A percentile compares a stretch with the other conserved stretches of the same genome.
Conservation (phyloP, 2,888 invertebrate genomes). For the Pseudolycoriella hygida region DNA sequence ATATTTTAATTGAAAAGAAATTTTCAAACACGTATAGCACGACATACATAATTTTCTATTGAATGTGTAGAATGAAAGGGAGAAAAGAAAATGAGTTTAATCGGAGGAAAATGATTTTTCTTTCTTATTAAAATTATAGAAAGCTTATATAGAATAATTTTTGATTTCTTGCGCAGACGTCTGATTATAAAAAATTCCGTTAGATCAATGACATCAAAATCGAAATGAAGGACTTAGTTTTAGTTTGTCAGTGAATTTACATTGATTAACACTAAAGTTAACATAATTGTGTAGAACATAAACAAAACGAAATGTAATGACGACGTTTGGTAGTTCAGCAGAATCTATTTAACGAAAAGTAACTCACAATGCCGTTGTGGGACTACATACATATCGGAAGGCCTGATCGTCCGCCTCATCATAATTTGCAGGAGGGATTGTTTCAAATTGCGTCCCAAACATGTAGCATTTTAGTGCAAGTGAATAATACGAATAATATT, state of each 20-base stretch:
- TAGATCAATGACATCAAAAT: constrained; percentile 3
- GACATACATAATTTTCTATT: too few species aligned
- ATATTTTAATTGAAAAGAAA: too few species aligned
- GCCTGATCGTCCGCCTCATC: constrained; percentile 31
- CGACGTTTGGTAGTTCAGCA: too few species aligned
- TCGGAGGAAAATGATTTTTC: too few species aligned
- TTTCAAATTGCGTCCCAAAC: constrained; percentile 66
- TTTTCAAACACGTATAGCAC: too few species aligned
- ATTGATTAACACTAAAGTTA: background rate
- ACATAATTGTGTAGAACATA: too few species aligned
- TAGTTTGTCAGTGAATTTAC: background rate
- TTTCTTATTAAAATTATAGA: too few species aligned
- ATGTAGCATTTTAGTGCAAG: constrained; percentile 58
- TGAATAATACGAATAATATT: constrained; percentile 57
- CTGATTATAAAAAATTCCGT: constrained; percentile 1
- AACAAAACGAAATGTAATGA: too few species aligned
- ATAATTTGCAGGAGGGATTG: constrained; percentile 54
- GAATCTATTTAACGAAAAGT: too few species aligned
- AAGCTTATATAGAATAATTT: too few species aligned
- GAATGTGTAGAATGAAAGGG: too few species aligned
- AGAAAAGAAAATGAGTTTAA: too few species aligned
- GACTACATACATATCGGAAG: constrained; percentile 37
- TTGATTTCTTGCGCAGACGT: constrained; percentile 2
- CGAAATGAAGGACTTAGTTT: background rate
- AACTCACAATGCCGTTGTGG: constrained; percentile 39